These are phyloP conservation scores for Chloroceryle inda DNA, from an alignment of 2,797 vertebrate species.

Conservation along the genomic window DNA sequence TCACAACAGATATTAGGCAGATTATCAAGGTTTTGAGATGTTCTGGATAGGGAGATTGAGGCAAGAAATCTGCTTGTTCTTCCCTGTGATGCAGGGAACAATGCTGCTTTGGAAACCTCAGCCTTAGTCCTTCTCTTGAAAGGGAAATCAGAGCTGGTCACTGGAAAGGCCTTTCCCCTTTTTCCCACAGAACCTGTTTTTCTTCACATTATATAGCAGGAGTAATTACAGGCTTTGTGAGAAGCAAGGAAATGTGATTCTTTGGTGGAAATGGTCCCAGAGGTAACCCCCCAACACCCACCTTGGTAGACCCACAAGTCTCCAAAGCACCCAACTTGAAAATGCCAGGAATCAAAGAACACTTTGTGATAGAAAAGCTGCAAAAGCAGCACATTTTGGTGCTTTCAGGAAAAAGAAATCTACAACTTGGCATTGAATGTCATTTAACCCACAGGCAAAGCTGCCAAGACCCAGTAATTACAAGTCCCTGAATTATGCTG, in stretches of 20 bases:
- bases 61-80: background rate
- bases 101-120: background rate
- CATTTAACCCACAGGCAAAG: slow-evolving; percentile 27
- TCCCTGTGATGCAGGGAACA: background rate
- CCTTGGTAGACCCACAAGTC: fast-evolving
- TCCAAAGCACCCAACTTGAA: background rate
- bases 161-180: background rate
- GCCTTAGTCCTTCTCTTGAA: background rate
- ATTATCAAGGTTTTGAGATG: background rate
- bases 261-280: background rate
- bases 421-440: background rate
- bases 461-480: slow-evolving; percentile 21
- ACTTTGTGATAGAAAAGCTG: background rate
- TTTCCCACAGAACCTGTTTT: background rate
- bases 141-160: background rate
- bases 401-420: background rate
- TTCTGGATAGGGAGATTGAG: background rate
- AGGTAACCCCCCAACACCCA: background rate
- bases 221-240: background rate
- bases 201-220: background rate
- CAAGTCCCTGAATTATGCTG: slow-evolving; percentile 6
- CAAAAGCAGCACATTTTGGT: fast-evolving
- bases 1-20: background rate
- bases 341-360: background rate
- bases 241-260: background rate